Base-by-base conservation (phyloP, 1,140 invertebrate genomes). In the Holotrichia oblita region DNA sequence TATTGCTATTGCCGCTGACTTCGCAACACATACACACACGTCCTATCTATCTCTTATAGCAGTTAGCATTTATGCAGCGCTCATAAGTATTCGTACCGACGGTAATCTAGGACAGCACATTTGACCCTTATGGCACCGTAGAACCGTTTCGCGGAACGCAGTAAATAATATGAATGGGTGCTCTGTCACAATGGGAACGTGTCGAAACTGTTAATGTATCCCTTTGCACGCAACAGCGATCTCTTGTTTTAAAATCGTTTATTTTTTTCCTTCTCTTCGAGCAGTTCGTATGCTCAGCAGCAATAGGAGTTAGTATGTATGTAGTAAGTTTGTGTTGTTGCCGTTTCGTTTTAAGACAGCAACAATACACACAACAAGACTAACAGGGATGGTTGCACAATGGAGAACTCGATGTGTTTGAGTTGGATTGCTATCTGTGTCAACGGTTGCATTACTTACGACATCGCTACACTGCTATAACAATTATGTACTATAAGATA, bases 371-470 rank as follows among this genome's bases (percentile, higher is more conserved):
- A 34, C 4, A 22, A 34, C 22, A 69, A 24, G 22, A 17, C 3
- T 10, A 9, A 69, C 61, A 14, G 22, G 8, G 61, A 27, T 69
- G 61, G 79, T 83, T 84, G 81, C 82, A 80, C 83, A 84, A 84
- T 81, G 77, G 69, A 81, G 73, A 73, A 73, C 75, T 78, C 81
- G 76, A 80, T 20, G 10, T 80, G 82, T 84, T 84, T 81, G 75
- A 83, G 44, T 82, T 79, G 80, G 80, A 55, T 83, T 80, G 81
- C 69, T 81, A 84, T 82, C 79, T 83, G 77, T 82, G 83, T 83
- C 83, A 82, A 59, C 78, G 80, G 79, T 82, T 83, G 81, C 79
- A 80, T 48, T 41, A 12, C 61, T 69, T 55, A 17, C 48, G 48
- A 55, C 48, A 55, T 55, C 17, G 17, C 27, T 34, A 34, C 27